phyloP scores from a whole-genome alignment of 2,888 invertebrate species.

The Chrysopilus asiliformis region DNA sequence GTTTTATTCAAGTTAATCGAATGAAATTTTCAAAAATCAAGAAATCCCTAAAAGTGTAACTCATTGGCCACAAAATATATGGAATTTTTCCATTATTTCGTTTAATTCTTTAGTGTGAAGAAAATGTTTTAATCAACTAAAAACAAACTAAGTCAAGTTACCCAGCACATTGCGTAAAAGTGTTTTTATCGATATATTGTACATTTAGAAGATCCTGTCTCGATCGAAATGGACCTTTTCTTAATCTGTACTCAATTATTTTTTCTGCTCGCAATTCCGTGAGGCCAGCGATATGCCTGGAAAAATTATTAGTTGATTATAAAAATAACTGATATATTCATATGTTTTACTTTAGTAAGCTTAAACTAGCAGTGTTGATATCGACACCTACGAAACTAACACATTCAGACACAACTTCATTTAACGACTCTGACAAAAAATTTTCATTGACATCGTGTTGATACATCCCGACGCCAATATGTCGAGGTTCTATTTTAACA shows the following conservation, averaged over 20 bases:
- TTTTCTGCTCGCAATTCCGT: conserved; percentile 61
- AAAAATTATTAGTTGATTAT: conserved; percentile 3
- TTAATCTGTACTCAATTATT: conserved; percentile 59
- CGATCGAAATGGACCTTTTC: conserved; percentile 55
- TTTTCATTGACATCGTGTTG: conserved; percentile 81
- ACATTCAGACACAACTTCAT: conserved; percentile 74
- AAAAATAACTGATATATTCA: no score
- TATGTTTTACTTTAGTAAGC: conserved; percentile 53
- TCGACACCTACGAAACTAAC: conserved; percentile 92
- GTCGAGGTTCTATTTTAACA: conserved; percentile 86
- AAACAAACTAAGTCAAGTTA: no score
- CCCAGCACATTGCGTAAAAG: conserved; percentile 82
- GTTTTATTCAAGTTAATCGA: no score
- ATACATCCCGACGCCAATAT: conserved; percentile 91
- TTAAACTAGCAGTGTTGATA: conserved; percentile 72
- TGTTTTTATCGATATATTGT: conserved; percentile 66
- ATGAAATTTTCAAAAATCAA: neutral
- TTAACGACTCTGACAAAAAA: conserved; percentile 55
- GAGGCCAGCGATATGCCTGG: conserved; percentile 71
- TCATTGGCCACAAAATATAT: no score
- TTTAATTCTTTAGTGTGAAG: no score
- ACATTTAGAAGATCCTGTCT: conserved; percentile 65
- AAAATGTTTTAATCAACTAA: no score
- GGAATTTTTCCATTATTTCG: no score
- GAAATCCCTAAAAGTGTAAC: no score